Percentiles rank a stretch among this genome's conserved stretches.
phyloP scores from a whole-genome alignment of 2,888 invertebrate genomes.

The Exocentrus adspersus region DNA sequence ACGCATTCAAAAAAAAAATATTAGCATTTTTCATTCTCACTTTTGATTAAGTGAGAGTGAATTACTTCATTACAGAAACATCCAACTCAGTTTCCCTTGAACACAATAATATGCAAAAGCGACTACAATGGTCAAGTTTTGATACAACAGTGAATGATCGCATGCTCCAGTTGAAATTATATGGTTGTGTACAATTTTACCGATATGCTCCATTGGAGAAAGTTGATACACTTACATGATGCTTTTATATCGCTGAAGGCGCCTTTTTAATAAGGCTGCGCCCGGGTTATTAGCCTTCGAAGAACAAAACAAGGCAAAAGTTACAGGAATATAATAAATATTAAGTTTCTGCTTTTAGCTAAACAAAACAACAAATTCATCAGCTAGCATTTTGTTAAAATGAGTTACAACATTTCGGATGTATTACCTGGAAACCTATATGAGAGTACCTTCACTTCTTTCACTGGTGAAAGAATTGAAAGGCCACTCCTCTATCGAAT shows the following conservation, averaged over 20 bases:
- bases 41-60: constrained; percentile 21
- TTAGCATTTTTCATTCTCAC: constrained; percentile 16
- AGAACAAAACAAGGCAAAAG: no score
- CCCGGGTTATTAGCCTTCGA: background rate
- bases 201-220: constrained; percentile 23
- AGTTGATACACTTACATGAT: constrained; percentile 9
- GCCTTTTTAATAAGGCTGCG: constrained; percentile 13
- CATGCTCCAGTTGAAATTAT: constrained; percentile 19
- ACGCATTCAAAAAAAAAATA: background rate
- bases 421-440: constrained; percentile 33
- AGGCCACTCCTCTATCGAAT: constrained; percentile 41
- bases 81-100: constrained; percentile 13
- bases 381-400: no score
- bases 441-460: constrained; percentile 26
- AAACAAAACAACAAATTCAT: no score
- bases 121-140: constrained; percentile 18
- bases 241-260: constrained; percentile 9
- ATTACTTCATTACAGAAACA: constrained; percentile 11
- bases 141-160: constrained; percentile 1
- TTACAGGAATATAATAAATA: no score
- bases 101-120: constrained; percentile 7
- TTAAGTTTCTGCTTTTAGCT: no score
- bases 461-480: constrained; percentile 38
- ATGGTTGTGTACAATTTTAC: constrained; percentile 7
- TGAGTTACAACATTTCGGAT: no score